Percentiles rank a stretch among this genome's conserved stretches.
These are phyloP conservation scores for Ursus arctos DNA, from an alignment of 2,113 vertebrate genomes.

Conservation along the genomic window DNA sequence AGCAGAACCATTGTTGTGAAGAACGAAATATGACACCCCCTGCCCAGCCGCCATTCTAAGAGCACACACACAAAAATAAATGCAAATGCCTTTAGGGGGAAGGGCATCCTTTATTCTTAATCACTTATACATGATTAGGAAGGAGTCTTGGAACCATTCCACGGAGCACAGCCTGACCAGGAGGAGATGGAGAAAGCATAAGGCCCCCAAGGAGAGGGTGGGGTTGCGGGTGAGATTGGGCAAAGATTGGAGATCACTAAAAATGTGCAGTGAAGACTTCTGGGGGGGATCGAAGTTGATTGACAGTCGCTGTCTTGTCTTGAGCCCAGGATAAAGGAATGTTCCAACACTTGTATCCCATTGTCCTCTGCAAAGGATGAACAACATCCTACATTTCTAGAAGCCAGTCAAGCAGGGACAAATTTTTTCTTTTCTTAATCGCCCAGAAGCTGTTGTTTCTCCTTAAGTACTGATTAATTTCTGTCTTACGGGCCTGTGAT, in stretches of 20 bases:
- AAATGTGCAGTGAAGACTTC: neutral
- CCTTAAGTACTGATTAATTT: neutral
- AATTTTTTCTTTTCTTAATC: neutral
- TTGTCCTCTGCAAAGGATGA: neutral
- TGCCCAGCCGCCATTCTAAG: neutral
- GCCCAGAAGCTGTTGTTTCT: neutral
- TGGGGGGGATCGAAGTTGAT: neutral
- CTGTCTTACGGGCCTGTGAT: rapidly evolving
- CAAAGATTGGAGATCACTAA: neutral
- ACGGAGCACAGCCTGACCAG: neutral
- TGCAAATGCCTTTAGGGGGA: neutral
- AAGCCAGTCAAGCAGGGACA: neutral
- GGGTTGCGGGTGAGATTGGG: rapidly evolving
- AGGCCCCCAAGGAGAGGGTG: neutral
- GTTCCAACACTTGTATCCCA: rapidly evolving
- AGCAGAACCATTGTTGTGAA: neutral
- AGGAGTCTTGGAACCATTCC: neutral
- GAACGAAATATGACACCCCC: too few relatives aligned
- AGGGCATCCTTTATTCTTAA: rapidly evolving
- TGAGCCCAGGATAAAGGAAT: neutral
- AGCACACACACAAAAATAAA: neutral
- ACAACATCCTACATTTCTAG: neutral
- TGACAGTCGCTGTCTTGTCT: rapidly evolving
- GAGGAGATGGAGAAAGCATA: neutral
- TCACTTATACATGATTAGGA: neutral